phyloP scores from a whole-genome alignment of 2,113 vertebrate species.

The Collichthys lucidus region DNA sequence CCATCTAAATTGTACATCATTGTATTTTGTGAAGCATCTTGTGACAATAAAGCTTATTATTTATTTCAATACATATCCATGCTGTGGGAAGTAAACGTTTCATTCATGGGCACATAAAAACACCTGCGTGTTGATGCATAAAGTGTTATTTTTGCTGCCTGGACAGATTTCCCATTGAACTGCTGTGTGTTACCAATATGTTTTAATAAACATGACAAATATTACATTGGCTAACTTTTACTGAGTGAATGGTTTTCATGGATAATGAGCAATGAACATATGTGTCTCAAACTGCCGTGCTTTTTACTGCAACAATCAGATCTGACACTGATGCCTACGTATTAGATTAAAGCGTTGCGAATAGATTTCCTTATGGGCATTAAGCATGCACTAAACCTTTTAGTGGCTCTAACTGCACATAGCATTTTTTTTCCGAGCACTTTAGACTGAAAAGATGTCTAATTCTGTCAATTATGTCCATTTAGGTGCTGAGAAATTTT shows the following conservation, averaged over 20 bases:
- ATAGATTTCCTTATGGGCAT: not conserved
- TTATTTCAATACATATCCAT: not conserved
- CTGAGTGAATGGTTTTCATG: conserved; percentile 4
- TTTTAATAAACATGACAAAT: conserved; percentile 14
- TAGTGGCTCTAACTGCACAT: conserved; percentile 11
- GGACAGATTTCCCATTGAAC: not conserved
- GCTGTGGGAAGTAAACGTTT: not conserved
- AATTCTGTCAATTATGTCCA: not conserved
- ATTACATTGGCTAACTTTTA: not conserved
- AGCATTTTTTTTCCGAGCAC: conserved; percentile 1
- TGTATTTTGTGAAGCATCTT: no score
- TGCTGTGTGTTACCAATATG: no score
- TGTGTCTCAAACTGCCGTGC: not conserved
- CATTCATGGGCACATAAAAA: not conserved
- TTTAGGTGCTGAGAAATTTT: conserved; percentile 1
- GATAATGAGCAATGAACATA: not conserved
- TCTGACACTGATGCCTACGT: not conserved
- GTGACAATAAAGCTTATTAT: not conserved
- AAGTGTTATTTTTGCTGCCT: conserved; percentile 7
- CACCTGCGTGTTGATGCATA: not conserved
- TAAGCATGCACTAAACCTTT: not conserved
- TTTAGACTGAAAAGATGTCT: conserved; percentile 25
- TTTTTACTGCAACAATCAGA: not conserved
- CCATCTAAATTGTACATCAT: no score
- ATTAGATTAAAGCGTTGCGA: not conserved